Base-by-base conservation (phyloP, 2,888 invertebrate species). In the Meghimatium bilineatum region DNA sequence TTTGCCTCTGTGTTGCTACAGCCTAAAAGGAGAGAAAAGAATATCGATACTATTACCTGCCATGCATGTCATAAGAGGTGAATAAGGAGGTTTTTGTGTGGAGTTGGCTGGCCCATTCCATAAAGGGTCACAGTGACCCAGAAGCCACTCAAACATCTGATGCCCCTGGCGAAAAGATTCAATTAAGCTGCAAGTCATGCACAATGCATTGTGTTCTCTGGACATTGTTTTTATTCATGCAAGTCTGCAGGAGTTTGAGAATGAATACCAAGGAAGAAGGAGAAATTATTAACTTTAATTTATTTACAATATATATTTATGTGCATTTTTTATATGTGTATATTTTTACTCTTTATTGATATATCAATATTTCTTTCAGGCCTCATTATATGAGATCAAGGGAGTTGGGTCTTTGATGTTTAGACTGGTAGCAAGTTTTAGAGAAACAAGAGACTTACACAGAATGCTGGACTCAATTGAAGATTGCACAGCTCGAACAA, bases 401-500 rank as follows among this genome's bases (percentile, higher is more conserved):
- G 83, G 89, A 82, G 84, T 90, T 72, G 87, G 86, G 0, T 83
- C 72, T 26, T 85, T 92, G 63, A 85, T 91, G 63, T 85, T 88
- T 44, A 87, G 86, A 36, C 76, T 92, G 69, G 84, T 90, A 67
- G 80, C 72, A 36, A 83, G 79, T 49, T 78, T 83, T 38, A 88
- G 87, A 38, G 89, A 88, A 26, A 86, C 85, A 20, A 88, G 88
- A 63, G 89, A 88, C 79, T 85, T 92, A 44, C 89, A 89, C 79
- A 86, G 88, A 79, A 89, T 90, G 26, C 86, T 91, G 12, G 91
- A 92, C 79, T 88, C 89, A 12, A 86, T 92, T 49, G 91, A 91
- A 56, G 90, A 91, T 71, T 84, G 88, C 20, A 87, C 89, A 38
- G 89, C 91, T 8, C 87, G 88, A n/a, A 88, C 87, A 14, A 90